phyloP scores from a whole-genome alignment of 2,888 invertebrate genomes.

The Heliconius erato region DNA sequence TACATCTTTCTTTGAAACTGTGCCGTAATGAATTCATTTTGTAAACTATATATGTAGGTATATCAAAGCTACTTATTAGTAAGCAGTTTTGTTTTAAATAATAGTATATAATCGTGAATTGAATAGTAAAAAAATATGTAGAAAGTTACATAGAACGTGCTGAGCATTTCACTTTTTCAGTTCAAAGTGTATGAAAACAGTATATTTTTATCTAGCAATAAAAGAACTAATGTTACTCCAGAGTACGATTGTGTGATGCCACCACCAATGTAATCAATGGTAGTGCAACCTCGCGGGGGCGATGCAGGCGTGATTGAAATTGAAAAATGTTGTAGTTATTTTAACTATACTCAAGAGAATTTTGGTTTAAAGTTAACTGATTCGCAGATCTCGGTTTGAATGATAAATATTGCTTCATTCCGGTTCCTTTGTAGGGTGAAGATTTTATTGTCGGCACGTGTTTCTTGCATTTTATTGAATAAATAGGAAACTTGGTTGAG shows the following conservation, averaged over 20 bases:
- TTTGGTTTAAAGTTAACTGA: slow-evolving; percentile 11
- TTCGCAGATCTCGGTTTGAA: slow-evolving; percentile 4
- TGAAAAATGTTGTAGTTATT: slow-evolving; percentile 32
- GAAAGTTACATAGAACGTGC: not conserved
- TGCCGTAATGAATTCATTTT: not conserved
- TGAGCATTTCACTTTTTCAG: slow-evolving; percentile 3
- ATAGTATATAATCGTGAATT: too few relatives aligned
- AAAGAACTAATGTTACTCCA: slow-evolving; percentile 34
- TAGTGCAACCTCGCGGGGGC: slow-evolving; percentile 30
- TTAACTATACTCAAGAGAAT: not conserved
- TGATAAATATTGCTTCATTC: not conserved
- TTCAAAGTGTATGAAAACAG: slow-evolving; percentile 32
- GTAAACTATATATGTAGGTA: not conserved
- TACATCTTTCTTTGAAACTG: not conserved
- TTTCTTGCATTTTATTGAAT: not conserved
- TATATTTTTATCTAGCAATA: slow-evolving; percentile 34
- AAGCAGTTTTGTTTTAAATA: too few relatives aligned
- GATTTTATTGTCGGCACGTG: not conserved
- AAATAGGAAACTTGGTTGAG: not conserved
- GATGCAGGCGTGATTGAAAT: slow-evolving; percentile 41
- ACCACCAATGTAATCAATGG: slow-evolving; percentile 42
- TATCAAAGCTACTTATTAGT: too few relatives aligned
- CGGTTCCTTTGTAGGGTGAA: not conserved
- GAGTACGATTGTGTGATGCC: slow-evolving; percentile 38
- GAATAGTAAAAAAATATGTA: too few relatives aligned